These are phyloP conservation scores for Pimephales promelas DNA, from an alignment of 2,113 vertebrate genomes.

Conservation along the genomic window DNA sequence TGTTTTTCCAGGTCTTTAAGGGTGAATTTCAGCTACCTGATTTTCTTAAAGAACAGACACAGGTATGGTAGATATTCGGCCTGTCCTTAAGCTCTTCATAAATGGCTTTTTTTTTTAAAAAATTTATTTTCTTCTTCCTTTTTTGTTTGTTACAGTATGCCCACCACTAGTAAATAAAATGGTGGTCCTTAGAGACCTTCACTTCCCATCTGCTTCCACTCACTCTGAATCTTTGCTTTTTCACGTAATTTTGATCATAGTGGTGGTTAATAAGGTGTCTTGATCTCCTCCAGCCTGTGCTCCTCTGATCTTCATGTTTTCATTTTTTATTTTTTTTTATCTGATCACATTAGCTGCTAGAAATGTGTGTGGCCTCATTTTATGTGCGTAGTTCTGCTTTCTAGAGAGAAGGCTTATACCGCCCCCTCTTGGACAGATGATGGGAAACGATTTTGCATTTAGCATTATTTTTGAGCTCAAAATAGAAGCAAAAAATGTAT, in stretches of 20 bases:
- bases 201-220: conserved; percentile 58
- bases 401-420: conserved; percentile 36
- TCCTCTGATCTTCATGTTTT: conserved; percentile 45
- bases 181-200: conserved; percentile 31
- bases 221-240: conserved; percentile 1
- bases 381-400: background rate
- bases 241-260: conserved; percentile 36
- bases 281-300: conserved; percentile 41
- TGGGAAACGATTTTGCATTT: background rate
- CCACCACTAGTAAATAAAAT: conserved; percentile 20
- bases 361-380: conserved; percentile 18
- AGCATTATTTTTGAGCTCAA: background rate
- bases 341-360: conserved; percentile 40
- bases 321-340: conserved; percentile 60
- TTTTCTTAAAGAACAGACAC: conserved; percentile 93
- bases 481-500: background rate
- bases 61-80: conserved; percentile 83
- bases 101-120: conserved; percentile 46
- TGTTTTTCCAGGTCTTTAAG: conserved; percentile 90
- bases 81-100: conserved; percentile 61
- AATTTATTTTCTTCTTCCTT: conserved; percentile 46
- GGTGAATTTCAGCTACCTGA: conserved; percentile 98
- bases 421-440: conserved; percentile 52
- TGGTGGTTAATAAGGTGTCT: conserved; percentile 41
- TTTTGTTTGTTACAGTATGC: conserved; percentile 33